These are phyloP conservation scores for Channa striata DNA, from an alignment of 2,797 vertebrate genomes.

Conservation along the genomic window DNA sequence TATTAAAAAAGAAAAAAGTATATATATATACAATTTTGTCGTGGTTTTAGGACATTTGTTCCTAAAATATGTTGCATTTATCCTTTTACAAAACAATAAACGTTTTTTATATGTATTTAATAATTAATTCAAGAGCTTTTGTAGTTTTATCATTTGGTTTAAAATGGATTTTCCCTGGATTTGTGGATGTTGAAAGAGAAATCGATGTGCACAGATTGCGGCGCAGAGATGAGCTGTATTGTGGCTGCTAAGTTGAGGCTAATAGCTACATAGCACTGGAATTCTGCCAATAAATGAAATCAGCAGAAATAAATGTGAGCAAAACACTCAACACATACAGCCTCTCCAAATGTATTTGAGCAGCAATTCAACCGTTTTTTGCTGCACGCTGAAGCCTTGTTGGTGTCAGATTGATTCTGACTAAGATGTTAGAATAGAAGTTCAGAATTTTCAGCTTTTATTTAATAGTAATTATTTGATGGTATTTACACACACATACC, in stretches of 20 bases:
- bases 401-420: too few species aligned
- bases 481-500: too few species aligned
- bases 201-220: not conserved
- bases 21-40: too few species aligned
- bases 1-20: too few species aligned
- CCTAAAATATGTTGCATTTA: slow-evolving; percentile 11
- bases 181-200: not conserved
- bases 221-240: not conserved
- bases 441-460: too few species aligned
- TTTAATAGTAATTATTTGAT: too few species aligned
- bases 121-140: not conserved
- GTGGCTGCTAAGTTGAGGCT: too few species aligned
- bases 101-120: not conserved
- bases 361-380: too few species aligned
- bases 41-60: slow-evolving; percentile 46
- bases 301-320: slow-evolving; percentile 19
- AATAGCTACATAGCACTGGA: not conserved
- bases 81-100: not conserved
- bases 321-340: too few species aligned
- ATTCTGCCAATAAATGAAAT: slow-evolving; percentile 19
- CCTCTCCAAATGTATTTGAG: too few species aligned
- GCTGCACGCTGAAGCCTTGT: too few species aligned
- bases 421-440: too few species aligned
- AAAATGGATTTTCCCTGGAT: not conserved
- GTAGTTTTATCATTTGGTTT: slow-evolving; percentile 7